Conservation (phyloP, 2,888 invertebrate genomes). For the Mactromeris polynyma region DNA sequence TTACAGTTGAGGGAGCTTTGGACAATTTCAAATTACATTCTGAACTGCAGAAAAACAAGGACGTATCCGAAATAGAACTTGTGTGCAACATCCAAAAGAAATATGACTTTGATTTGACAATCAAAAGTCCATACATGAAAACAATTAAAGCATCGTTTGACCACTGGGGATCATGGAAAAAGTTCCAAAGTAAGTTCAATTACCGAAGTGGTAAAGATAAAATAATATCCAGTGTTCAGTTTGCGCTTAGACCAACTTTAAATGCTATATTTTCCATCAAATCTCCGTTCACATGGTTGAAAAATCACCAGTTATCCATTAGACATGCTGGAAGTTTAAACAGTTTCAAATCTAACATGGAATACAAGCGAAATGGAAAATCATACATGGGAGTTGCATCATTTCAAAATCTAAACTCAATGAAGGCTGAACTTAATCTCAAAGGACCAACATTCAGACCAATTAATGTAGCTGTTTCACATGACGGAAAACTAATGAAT, state of each 20-base stretch:
- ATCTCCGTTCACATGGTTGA: constrained; percentile 48
- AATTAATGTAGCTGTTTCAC: constrained; percentile 38
- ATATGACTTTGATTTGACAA: constrained; percentile 53
- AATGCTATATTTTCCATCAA: constrained; percentile 28
- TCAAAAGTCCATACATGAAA: constrained; percentile 51
- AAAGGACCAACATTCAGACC: constrained; percentile 56
- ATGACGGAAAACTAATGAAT: constrained; percentile 40
- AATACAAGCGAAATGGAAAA: constrained; percentile 55
- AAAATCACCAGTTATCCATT: constrained; percentile 59
- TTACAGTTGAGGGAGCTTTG: constrained; percentile 50
- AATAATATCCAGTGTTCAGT: constrained; percentile 29
- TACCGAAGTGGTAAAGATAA: constrained; percentile 32
- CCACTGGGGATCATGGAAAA: constrained; percentile 54
- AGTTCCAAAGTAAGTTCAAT: constrained; percentile 37
- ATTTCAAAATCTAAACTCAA: constrained; percentile 44
- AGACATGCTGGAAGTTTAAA: constrained; percentile 41
- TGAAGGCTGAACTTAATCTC: constrained; percentile 52
- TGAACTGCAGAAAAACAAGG: constrained; percentile 59
- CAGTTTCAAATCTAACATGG: constrained; percentile 61
- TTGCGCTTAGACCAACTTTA: constrained; percentile 52
- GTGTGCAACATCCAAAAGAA: constrained; percentile 35
- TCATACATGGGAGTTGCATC: constrained; percentile 56
- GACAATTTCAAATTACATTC: constrained; percentile 41
- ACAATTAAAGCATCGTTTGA: constrained; percentile 55
- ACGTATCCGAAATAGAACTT: constrained; percentile 49